phyloP scores from a whole-genome alignment of 23 tunicate genomes.

The Trididemnum nubilum region DNA sequence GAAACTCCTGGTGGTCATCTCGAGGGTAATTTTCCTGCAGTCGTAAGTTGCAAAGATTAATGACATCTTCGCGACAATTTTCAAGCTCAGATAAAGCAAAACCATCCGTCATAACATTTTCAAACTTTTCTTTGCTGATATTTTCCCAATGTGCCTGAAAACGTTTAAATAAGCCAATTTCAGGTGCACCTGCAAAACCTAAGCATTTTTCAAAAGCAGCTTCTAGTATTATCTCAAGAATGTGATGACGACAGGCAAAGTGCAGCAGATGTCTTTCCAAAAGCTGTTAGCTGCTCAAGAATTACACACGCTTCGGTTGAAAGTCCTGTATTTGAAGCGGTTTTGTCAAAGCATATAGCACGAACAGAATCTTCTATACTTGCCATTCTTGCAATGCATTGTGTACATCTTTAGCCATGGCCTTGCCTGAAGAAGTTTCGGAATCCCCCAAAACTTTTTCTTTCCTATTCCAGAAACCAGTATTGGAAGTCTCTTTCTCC shows the following conservation, averaged over 20 bases:
- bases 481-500: background rate
- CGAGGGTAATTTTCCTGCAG: background rate
- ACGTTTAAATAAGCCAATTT: conserved; percentile 12
- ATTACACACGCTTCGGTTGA: background rate
- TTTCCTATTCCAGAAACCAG: background rate
- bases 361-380: background rate
- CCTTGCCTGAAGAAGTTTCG: conserved; percentile 4
- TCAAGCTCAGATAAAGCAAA: background rate
- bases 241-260: conserved; percentile 16
- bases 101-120: background rate
- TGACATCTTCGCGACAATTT: background rate
- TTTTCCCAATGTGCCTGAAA: background rate
- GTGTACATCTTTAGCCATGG: background rate
- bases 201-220: background rate
- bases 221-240: conserved; percentile 4
- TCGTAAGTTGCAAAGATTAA: background rate
- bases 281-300: background rate
- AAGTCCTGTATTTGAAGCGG: background rate
- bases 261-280: conserved; percentile 3
- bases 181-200: background rate
- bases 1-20: background rate
- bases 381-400: conserved; percentile 7
- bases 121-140: background rate
- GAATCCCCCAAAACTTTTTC: background rate
- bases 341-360: conserved; percentile 6